Evolutionary conservation across 1,140 invertebrate genomes (phyloP), one percentile per base, ranked within the genome.

Genomic region (Rhynchophorus ferrugineus): DNA sequence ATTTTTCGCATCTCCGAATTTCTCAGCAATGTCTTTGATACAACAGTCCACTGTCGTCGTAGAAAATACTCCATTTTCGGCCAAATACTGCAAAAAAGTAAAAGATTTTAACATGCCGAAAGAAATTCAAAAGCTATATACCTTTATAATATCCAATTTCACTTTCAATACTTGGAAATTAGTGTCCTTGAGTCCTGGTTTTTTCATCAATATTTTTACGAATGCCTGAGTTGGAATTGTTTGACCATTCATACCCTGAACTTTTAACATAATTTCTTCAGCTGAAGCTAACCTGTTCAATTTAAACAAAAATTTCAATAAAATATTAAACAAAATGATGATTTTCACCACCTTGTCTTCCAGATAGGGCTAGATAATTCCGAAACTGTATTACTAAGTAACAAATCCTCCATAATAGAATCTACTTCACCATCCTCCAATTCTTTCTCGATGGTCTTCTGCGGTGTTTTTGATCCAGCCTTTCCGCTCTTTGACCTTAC

Each of bases 111-210:
- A 5, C 5, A 19, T 36, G 13, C 14, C 36, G 16, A n/a, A 17
- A 19, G 19, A 7, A 14, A 19, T 8, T 19, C 8, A n/a, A 33
- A 45, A 11, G 22, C 19, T 21, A 33, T 5, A 37, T 55, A 55
- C 53, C 41, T 85, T 84, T 5, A 93, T 75, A 8, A 84, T 76
- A 57, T 94, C 90, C 7, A 95, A 65, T 58, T 85, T 81, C 1
- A 84, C 71, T 67, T 92, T 92, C n/a, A 93, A 70, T 8, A 93
- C 89, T 77, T 95, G 91, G 54, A 94, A 91, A 71, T 95, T 95
- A 44, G 84, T 94, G 61, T 95, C 92, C 63, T 91, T 94, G 0
- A 95, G 77, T 3, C 92, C 92, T 0, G 92, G 91, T 68, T 93
- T 95, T 59, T 85, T 91, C 47, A 79, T 81, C 8, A 95, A 61